These are phyloP conservation scores for Achroia grisella DNA, from an alignment of 1,140 invertebrate genomes.

Conservation along the genomic window DNA sequence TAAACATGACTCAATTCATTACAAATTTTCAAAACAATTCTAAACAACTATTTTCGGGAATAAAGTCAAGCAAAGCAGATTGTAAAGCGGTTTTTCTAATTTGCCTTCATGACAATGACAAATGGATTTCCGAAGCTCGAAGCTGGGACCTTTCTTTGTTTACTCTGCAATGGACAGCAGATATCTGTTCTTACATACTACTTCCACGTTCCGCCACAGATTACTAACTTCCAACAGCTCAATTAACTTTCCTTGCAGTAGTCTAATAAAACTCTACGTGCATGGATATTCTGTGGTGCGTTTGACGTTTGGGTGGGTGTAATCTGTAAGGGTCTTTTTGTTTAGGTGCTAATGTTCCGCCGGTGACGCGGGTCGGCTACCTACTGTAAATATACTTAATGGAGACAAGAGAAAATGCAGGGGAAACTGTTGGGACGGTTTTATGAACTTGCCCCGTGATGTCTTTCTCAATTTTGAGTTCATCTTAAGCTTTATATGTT, in stretches of 20 bases:
- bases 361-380: neutral
- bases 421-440: neutral
- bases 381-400: neutral
- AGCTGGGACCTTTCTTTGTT: constrained; percentile 1
- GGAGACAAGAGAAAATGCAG: neutral
- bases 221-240: neutral
- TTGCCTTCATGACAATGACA: neutral
- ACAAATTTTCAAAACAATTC: no score
- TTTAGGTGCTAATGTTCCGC: constrained; percentile 2
- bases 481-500: no score
- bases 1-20: no score
- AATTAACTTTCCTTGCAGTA: neutral
- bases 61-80: neutral
- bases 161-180: constrained; percentile 1
- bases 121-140: constrained; percentile 1
- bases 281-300: neutral
- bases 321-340: neutral
- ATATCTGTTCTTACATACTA: neutral
- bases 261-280: neutral
- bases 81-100: constrained; percentile 1
- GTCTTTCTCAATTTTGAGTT: no score
- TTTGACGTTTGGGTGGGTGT: neutral
- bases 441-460: no score
- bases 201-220: neutral
- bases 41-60: neutral